phyloP scores from a whole-genome alignment of 2,797 vertebrate species.

The Gila robusta region DNA sequence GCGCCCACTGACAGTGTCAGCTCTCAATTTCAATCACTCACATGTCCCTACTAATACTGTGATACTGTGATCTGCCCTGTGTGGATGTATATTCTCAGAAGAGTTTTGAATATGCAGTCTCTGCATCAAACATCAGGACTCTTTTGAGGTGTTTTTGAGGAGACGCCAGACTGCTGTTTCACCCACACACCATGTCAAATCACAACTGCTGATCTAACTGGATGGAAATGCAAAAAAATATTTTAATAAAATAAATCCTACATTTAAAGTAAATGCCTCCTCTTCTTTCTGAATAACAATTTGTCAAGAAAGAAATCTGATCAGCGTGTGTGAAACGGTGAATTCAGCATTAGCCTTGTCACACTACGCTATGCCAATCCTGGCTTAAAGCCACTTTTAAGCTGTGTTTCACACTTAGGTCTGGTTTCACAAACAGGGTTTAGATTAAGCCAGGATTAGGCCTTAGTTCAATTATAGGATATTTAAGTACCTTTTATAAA shows the following conservation, averaged over 20 bases:
- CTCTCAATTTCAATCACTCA: conserved; percentile 52
- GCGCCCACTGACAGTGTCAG: conserved; percentile 3
- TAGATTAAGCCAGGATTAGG: no score
- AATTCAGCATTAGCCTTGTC: background rate
- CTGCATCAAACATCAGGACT: conserved; percentile 14
- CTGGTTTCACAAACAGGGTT: no score
- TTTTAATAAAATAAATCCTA: background rate
- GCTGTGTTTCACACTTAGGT: background rate
- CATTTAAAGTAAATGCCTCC: conserved; percentile 46
- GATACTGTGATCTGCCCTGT: conserved; percentile 33
- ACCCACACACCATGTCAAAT: conserved; percentile 43
- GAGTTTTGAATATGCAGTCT: conserved; percentile 21
- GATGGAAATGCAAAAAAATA: conserved; percentile 32
- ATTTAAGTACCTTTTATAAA: no score
- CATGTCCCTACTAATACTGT: conserved; percentile 18
- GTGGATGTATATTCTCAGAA: conserved; percentile 51
- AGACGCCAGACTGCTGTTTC: conserved; percentile 27
- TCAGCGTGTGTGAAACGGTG: background rate
- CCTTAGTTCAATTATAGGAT: no score
- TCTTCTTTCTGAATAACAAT: conserved; percentile 18
- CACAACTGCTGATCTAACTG: conserved; percentile 38
- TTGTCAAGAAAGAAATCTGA: background rate
- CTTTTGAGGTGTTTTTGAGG: conserved; percentile 10
- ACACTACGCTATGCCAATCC: background rate
- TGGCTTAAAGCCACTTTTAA: background rate